Evolutionary conservation across 2,888 invertebrate genomes (phyloP).

Genomic region (Orchesella flavescens): DNA sequence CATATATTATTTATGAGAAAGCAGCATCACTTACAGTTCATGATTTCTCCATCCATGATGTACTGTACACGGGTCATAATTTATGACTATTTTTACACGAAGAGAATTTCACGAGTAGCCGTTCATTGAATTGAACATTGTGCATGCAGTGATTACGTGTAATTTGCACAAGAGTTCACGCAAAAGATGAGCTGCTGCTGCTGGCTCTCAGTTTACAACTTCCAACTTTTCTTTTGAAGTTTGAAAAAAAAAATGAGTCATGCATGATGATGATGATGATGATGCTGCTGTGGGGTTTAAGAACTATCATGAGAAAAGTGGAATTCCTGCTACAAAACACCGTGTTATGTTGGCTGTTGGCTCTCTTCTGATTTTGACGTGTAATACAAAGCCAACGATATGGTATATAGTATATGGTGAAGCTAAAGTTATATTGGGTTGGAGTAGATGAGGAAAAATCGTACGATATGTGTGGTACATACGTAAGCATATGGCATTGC

Average conservation of each 20-base stretch:
- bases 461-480: neutral
- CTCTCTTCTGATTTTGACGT: neutral
- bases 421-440: neutral
- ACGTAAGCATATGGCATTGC: neutral
- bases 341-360: neutral
- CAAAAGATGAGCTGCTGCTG: neutral
- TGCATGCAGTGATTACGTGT: neutral
- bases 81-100: neutral
- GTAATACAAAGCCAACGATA: neutral
- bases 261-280: neutral
- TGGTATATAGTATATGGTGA: no score
- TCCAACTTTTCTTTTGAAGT: neutral
- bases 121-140: neutral
- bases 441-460: neutral
- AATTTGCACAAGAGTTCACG: neutral
- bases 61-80: neutral
- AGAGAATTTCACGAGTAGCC: neutral
- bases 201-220: no score
- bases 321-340: no score
- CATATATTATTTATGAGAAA: no score
- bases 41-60: no score
- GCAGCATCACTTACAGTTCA: no score
- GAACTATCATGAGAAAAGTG: no score
- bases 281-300: no score
- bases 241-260: conserved; percentile 4